A percentile compares a stretch with the other conserved stretches of the same genome.
Conservation (phyloP, 2,888 invertebrate genomes). For the Lepidonotus clava region DNA sequence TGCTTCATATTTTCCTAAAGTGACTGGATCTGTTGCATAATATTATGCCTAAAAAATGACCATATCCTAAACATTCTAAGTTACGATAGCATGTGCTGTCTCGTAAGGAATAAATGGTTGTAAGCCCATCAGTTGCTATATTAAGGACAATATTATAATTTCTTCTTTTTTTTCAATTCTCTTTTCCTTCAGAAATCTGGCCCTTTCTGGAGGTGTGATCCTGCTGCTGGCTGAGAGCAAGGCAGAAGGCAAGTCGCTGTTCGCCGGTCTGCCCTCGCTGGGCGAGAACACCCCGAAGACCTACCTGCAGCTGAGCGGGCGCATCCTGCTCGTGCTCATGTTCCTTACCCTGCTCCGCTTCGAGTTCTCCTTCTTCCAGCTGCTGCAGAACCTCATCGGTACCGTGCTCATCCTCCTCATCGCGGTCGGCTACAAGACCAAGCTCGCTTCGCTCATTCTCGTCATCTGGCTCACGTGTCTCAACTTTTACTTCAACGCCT, state of each 20-base stretch:
- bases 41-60: too few relatives aligned
- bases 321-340: conserved; percentile 98
- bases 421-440: conserved; percentile 98
- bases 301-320: conserved; percentile 96
- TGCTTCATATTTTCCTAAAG: too few relatives aligned
- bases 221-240: conserved; percentile 97
- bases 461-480: conserved; percentile 92
- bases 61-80: too few relatives aligned
- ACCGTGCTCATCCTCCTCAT: conserved; percentile 96
- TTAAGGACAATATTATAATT: too few relatives aligned
- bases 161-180: too few relatives aligned
- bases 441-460: conserved; percentile 96
- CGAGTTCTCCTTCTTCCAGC: conserved; percentile 91
- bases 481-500: conserved; percentile 98
- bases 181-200: conserved; percentile 93
- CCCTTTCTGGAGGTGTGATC: conserved; percentile 97
- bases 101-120: too few relatives aligned
- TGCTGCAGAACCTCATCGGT: conserved; percentile 94
- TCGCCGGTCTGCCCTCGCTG: conserved; percentile 89
- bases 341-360: conserved; percentile 97
- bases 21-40: too few relatives aligned
- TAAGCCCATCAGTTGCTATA: too few relatives aligned
- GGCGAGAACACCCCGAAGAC: conserved; percentile 94
- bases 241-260: conserved; percentile 94
- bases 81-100: too few relatives aligned